A percentile compares a stretch with the other conserved stretches of the same genome.
These are phyloP conservation scores for Cossypha niveicapilla DNA, from an alignment of 2,797 vertebrate species.

Conservation along the genomic window DNA sequence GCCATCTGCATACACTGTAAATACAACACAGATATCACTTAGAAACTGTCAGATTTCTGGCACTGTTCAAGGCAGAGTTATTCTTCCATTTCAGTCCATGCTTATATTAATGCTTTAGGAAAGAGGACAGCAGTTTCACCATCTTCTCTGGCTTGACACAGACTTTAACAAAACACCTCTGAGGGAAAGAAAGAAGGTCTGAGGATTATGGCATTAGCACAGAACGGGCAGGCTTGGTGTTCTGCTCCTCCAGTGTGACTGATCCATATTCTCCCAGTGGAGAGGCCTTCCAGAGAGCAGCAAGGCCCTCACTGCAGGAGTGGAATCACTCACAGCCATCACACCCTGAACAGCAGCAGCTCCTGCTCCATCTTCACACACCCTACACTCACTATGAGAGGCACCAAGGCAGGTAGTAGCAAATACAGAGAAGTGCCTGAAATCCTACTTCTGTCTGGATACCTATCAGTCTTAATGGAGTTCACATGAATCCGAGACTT, in stretches of 20 bases:
- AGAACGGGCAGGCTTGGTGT: not conserved
- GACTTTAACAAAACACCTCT: not conserved
- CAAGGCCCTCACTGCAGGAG: not conserved
- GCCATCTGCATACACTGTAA: conserved; percentile 94
- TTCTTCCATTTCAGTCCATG: not conserved
- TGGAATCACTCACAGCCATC: not conserved
- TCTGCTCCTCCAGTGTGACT: not conserved
- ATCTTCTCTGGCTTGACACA: not conserved
- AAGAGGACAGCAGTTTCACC: not conserved
- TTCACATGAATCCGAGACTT: accelerated
- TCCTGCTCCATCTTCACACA: not conserved
- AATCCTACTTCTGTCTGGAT: not conserved
- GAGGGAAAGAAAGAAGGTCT: not conserved
- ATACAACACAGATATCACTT: conserved; percentile 36
- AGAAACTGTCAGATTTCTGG: not conserved
- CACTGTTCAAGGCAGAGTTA: not conserved
- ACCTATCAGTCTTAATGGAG: not conserved
- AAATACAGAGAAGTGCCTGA: not conserved
- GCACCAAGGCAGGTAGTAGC: not conserved
- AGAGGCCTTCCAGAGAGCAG: not conserved
- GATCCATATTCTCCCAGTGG: accelerated
- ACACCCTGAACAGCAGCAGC: accelerated
- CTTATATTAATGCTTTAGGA: not conserved
- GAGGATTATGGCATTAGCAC: not conserved
- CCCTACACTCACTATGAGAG: not conserved